Conservation (phyloP, 2,113 vertebrate genomes). For the Siniperca knerii region DNA sequence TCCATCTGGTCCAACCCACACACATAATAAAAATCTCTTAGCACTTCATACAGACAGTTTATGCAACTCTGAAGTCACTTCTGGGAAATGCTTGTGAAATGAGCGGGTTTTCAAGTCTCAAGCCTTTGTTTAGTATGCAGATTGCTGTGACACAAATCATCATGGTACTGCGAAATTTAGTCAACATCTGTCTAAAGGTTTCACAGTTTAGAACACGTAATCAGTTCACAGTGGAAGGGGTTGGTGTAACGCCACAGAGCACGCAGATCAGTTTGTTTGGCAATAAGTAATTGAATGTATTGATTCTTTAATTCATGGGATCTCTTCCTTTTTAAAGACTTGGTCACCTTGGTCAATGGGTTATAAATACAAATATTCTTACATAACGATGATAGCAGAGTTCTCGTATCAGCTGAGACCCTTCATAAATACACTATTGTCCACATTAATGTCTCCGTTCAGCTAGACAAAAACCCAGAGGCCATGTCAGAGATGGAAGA, state of each 20-base stretch:
- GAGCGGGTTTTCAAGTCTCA: slow-evolving; percentile 22
- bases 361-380: not conserved
- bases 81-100: slow-evolving; percentile 50
- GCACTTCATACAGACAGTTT: slow-evolving; percentile 59
- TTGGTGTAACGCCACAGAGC: not conserved
- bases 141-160: slow-evolving; percentile 3
- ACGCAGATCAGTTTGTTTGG: not conserved
- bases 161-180: not conserved
- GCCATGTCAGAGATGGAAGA: not conserved
- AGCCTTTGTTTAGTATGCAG: slow-evolving; percentile 22
- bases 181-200: slow-evolving; percentile 2
- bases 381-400: not conserved
- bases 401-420: not conserved
- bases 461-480: not conserved
- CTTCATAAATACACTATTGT: not conserved
- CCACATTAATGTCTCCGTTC: not conserved
- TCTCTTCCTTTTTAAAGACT: not conserved
- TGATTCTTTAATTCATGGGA: not conserved
- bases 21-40: slow-evolving; percentile 64
- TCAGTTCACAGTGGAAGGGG: not conserved
- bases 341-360: not conserved
- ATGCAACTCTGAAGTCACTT: slow-evolving; percentile 61
- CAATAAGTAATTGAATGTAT: no score
- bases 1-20: slow-evolving; percentile 65
- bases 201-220: not conserved